Evolutionary conservation across 2,797 vertebrate genomes (phyloP).

Genomic region (Silurus lanzhouensis): DNA sequence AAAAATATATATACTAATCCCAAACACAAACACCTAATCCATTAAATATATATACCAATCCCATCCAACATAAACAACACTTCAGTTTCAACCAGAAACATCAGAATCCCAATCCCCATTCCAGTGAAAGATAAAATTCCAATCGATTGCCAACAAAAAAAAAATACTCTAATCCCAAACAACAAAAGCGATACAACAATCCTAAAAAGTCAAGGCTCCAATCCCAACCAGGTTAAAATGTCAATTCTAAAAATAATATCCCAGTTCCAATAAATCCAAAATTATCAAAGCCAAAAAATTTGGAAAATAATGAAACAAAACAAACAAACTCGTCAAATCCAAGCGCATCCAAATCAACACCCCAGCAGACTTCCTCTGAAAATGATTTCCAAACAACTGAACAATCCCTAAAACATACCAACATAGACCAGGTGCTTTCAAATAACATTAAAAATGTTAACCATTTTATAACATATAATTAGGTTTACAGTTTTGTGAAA

Average conservation of each 20-base stretch:
- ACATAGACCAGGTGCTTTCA: not conserved
- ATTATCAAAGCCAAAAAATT: not conserved
- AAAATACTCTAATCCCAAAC: not conserved
- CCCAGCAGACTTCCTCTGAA: not conserved
- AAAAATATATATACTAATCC: not conserved
- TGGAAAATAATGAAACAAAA: not conserved
- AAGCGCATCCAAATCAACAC: not conserved
- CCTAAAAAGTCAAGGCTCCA: not conserved
- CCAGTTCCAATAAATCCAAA: not conserved
- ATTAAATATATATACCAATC: not conserved
- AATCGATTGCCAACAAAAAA: no score
- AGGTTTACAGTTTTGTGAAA: not conserved
- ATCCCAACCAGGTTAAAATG: not conserved
- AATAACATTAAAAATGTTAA: not conserved
- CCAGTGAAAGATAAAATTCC: no score
- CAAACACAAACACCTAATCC: not conserved
- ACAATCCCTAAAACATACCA: not conserved
- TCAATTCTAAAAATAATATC: not conserved
- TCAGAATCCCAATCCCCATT: no score
- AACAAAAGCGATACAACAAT: not conserved
- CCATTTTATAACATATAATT: not conserved
- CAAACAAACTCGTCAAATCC: no score
- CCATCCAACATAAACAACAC: no score
- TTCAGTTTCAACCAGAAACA: no score
- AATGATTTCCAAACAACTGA: not conserved